Evolutionary conservation across 2,797 vertebrate species (phyloP), one percentile per base, ranked within the genome.

Genomic region (Dendrocincla fuliginosa): DNA sequence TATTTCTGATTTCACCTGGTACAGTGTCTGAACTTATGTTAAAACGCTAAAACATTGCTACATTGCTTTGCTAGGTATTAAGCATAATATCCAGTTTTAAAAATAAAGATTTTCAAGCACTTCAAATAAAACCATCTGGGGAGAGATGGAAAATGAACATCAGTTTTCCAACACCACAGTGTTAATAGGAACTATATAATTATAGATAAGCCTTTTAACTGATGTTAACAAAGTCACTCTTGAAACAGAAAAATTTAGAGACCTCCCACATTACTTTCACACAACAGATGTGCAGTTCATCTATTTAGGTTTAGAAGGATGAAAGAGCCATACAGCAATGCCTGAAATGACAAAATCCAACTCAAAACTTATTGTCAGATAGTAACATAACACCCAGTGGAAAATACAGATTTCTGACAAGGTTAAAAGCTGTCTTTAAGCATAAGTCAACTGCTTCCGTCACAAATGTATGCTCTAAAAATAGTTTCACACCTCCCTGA

Each of bases 391-490:
- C 59, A 3, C 70, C 68, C 75, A 74, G 42, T 53, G 52, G 59
- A 90, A 96, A 87, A 74, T 3, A 75, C 5, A 81, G 30, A 78
- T 91, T 92, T 84, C 39, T 85, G 87, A 89, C 47, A 89, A 90
- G 68, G 86, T 95, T 90, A 76, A 87, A 93, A 92, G 77, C 77
- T 87, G 65, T 57, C 49, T 91, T 93, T 42, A 94, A 82, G 68
- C 64, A 90, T 50, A 75, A 85, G 50, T 37, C 39, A 94, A 85
- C 39, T 94, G 57, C 52, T 93, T 79, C 68, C 12, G 61, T 24
- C 57, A 95, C 76, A 92, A 87, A 95, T 28, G 28, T n/a, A 46
- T 16, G 27, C 7, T 60, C 88, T 63, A 78, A 80, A 70, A 78
- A 57, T 33, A 80, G 69, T 16, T 81, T 59, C 90, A 53, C 60